Base-by-base conservation (phyloP, 2,113 vertebrate genomes). In the Cygnus atratus region DNA sequence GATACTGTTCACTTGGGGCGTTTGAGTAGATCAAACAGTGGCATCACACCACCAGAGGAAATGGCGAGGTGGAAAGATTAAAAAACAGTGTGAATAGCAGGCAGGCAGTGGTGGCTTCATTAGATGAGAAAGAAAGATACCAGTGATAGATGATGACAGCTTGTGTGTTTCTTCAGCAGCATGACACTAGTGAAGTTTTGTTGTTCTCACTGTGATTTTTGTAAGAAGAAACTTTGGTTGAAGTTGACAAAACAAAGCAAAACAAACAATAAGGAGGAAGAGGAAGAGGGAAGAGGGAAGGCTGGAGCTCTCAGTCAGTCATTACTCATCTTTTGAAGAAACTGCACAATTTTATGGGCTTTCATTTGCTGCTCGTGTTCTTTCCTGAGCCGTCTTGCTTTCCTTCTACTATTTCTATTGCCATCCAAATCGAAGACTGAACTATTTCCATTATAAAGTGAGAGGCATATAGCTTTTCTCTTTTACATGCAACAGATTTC, bases 211-310 rank as follows among this genome's bases (percentile, higher is more conserved):
- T 66, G 15, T 41, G 84, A 9, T 37, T 46, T 18, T 10, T 20
- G 58, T 13, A n/a, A 12, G 46, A 29, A 92, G 94, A 78, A 37
- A 77, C 55, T 92, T 44, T 11, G 39, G 43, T 9, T 7, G 41
- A 29, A 55, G 59, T 59, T 83, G 88, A 46, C 75, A 74, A 93
- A 90, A 83, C 43, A 79, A 90, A 88, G 79, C 0, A 16, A 68
- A 57, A 39, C 37, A 39, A 73, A n/a, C 35, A n/a, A 6, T 3
- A 7, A 26, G 25, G 39, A 5, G 68, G 50, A 24, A 15, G 20
- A 77, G 12, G 8, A 1, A 31, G 18, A 62, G 26, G 21, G 57
- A 62, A 43, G 35, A 48, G 33, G 29, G 58, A 46, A 43, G 1
- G 7, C 61, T 35, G 91, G 57, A 87, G 73, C 54, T 79, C 57